Conservation (phyloP, 2,888 invertebrate genomes). For the Dicyrtoma fusca region DNA sequence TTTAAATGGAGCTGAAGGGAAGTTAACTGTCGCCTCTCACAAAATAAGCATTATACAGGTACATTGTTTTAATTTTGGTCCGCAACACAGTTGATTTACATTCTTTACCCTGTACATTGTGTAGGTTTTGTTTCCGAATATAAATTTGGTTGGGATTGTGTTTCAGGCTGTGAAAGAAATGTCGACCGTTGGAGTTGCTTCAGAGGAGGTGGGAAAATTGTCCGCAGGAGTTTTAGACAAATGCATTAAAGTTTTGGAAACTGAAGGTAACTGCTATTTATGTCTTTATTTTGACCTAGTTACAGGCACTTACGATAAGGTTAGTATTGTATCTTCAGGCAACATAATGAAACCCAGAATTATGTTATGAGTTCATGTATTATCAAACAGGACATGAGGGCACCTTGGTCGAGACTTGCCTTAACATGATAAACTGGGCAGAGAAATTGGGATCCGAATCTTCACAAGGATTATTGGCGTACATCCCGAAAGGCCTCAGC, state of each 20-base stretch:
- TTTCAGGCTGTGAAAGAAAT: constrained; percentile 71
- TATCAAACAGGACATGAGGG: constrained; percentile 76
- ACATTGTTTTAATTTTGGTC: neutral
- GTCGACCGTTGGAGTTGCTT: constrained; percentile 70
- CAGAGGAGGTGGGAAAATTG: constrained; percentile 65
- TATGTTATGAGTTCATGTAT: constrained; percentile 20
- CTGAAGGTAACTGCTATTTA: constrained; percentile 67
- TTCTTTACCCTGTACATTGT: neutral
- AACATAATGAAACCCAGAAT: constrained; percentile 1
- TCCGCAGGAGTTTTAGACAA: constrained; percentile 69
- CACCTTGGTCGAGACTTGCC: constrained; percentile 77
- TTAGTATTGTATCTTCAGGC: neutral
- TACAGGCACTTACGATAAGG: too few species aligned
- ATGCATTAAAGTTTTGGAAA: constrained; percentile 77
- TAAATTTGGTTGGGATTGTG: neutral
- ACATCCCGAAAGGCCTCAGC: constrained; percentile 47
- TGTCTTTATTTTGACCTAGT: too few species aligned
- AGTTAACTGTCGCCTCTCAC: constrained; percentile 84
- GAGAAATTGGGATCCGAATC: constrained; percentile 68
- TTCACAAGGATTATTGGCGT: constrained; percentile 60
- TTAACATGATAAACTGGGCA: constrained; percentile 81
- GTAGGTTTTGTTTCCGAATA: neutral
- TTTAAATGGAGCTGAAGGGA: constrained; percentile 86
- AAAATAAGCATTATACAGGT: constrained; percentile 83
- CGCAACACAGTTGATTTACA: neutral